Evolutionary conservation across 2,797 vertebrate species (phyloP), one percentile per base, ranked within the genome.

Genomic region (Cuculus canorus): DNA sequence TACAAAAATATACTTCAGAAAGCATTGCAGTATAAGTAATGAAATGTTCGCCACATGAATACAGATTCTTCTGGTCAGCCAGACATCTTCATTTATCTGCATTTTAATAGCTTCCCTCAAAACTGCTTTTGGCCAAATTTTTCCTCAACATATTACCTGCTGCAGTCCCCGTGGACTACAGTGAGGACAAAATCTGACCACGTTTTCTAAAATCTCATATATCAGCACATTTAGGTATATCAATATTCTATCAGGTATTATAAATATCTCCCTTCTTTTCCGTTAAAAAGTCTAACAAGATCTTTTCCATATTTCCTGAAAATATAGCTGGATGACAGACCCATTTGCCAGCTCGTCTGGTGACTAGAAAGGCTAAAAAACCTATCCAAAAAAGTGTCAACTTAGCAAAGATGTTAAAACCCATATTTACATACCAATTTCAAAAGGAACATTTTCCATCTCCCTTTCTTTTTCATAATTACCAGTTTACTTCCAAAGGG

Each of bases 1-100:
- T 68, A 89, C 37, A 64, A 93, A 96, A 95, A 92, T 78, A 92
- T 28, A 64, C 81, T 92, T 93, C 88, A 95, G 88, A 93, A 95
- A 88, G 81, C 90, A 73, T 9, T 35, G 71, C 71, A 75, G 83
- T 19, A 27, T 33, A 60, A 90, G 65, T 48, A 88, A 73, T 39
- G 71, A 76, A 88, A 68, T 30, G 9, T 53, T 85, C 0, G 0
- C 78, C 59, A 60, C 10, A 32, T 11, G 78, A 90, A 79, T 80
- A 60, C 80, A 77, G 80, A 88, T 73, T 66, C 73, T 30, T 30
- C 77, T 80, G 90, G 86, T 69, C 77, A 90, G 50, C 50, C 70
- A 84, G 45, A 65, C 45, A 45, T 64, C 78, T 84, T 80, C 53
- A 69, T 90, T 93, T 83, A 84, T 30, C 78, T 86, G 48, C 45